These are phyloP conservation scores for Globodera rostochiensis DNA, from an alignment of 1,140 invertebrate genomes.

Conservation along the genomic window DNA sequence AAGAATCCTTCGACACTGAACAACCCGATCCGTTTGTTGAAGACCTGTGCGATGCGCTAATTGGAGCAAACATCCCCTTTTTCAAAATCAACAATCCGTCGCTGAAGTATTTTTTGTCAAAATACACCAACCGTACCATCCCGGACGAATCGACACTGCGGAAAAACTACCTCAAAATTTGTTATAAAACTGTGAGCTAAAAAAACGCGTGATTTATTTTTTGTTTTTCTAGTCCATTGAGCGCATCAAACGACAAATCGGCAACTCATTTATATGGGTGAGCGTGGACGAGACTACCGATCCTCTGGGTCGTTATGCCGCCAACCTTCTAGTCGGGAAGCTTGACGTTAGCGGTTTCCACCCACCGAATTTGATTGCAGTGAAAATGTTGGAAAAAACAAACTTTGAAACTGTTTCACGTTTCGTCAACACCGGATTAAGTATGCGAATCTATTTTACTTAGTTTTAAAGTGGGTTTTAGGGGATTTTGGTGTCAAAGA, in stretches of 20 bases:
- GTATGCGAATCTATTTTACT: background rate
- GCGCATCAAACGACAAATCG: background rate
- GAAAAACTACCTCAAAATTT: background rate
- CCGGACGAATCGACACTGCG: background rate
- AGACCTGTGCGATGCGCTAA: slow-evolving; percentile 5
- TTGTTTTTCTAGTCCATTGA: background rate
- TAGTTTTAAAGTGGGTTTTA: background rate
- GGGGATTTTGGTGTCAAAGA: background rate
- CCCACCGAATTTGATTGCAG: background rate
- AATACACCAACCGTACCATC: slow-evolving; percentile 6
- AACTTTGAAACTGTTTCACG: background rate
- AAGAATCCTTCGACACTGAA: background rate
- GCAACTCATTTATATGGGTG: background rate
- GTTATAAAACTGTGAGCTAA: no score
- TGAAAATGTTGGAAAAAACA: slow-evolving; percentile 3
- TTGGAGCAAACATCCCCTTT: slow-evolving; percentile 18
- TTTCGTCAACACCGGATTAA: no score
- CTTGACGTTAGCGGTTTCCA: background rate
- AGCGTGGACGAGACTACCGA: background rate
- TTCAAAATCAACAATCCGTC: slow-evolving; percentile 6
- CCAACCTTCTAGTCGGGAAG: background rate
- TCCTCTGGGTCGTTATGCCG: background rate
- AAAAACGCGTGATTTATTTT: no score
- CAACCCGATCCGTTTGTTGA: background rate
- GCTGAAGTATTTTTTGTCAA: background rate